These are phyloP conservation scores for Garrulus glandarius DNA, from an alignment of 2,797 vertebrate genomes.

Conservation along the genomic window DNA sequence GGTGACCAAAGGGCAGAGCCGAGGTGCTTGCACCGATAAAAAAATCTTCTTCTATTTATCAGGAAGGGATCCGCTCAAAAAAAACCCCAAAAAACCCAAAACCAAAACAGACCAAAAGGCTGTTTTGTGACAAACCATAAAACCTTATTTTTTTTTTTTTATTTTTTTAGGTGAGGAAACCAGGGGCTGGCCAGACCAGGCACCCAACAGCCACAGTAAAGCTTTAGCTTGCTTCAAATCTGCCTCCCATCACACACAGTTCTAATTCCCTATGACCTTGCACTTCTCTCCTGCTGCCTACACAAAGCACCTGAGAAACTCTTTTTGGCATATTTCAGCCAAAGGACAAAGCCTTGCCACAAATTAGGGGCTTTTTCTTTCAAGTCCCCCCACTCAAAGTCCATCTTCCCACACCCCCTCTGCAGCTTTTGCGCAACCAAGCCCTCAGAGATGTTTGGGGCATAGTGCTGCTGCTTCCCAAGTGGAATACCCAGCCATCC, in stretches of 20 bases:
- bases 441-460: not conserved
- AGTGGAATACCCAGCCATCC: not conserved
- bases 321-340: not conserved
- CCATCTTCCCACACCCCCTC: not conserved
- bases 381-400: accelerated
- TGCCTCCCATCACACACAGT: accelerated
- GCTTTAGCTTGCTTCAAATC: not conserved
- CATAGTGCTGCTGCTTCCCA: not conserved
- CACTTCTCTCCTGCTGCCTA: not conserved
- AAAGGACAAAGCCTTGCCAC: not conserved
- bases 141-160: not conserved
- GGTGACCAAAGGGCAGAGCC: not conserved
- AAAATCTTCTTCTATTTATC: not conserved
- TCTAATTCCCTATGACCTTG: accelerated
- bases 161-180: not conserved
- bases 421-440: not conserved
- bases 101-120: not conserved
- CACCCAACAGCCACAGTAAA: accelerated
- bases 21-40: not conserved
- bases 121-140: not conserved
- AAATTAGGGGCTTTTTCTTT: not conserved
- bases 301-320: not conserved
- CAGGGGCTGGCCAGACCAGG: not conserved
- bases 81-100: too few species aligned
- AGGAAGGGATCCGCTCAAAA: not conserved